Evolutionary conservation across 2,113 vertebrate genomes (phyloP).

Genomic region (Phalacrocorax aristotelis): DNA sequence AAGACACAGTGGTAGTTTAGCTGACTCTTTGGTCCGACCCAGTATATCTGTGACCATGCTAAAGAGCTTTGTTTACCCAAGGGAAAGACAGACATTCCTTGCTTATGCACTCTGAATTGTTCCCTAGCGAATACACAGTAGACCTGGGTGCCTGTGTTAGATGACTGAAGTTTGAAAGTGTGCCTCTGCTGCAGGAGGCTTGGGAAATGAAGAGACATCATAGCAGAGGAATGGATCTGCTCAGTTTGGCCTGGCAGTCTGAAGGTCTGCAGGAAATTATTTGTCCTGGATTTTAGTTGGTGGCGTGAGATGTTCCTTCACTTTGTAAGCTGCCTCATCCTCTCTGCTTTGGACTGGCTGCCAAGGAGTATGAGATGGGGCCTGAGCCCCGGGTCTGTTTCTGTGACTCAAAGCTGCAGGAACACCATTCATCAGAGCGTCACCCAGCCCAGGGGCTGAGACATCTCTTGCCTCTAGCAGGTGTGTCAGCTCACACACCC

Average conservation of each 20-base stretch:
- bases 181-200: not conserved
- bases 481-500: not conserved
- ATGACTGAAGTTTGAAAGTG: not conserved
- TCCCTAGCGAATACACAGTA: fast-evolving
- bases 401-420: not conserved
- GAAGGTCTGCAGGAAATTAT: not conserved
- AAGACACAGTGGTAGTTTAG: not conserved
- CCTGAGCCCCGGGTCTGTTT: not conserved
- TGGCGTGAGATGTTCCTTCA: not conserved
- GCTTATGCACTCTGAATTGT: not conserved
- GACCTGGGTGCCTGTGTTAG: not conserved
- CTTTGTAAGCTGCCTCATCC: not conserved
- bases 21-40: not conserved
- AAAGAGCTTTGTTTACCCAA: not conserved
- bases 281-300: not conserved
- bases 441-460: not conserved
- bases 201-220: not conserved
- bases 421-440: not conserved
- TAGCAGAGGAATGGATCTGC: not conserved
- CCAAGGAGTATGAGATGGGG: not conserved
- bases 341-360: not conserved
- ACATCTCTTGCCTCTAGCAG: not conserved
- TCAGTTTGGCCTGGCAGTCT: not conserved
- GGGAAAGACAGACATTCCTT: not conserved
- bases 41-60: not conserved